Percentiles rank a stretch among this genome's conserved stretches.
phyloP scores from a whole-genome alignment of 2,888 invertebrate genomes.

The Arge pagana region DNA sequence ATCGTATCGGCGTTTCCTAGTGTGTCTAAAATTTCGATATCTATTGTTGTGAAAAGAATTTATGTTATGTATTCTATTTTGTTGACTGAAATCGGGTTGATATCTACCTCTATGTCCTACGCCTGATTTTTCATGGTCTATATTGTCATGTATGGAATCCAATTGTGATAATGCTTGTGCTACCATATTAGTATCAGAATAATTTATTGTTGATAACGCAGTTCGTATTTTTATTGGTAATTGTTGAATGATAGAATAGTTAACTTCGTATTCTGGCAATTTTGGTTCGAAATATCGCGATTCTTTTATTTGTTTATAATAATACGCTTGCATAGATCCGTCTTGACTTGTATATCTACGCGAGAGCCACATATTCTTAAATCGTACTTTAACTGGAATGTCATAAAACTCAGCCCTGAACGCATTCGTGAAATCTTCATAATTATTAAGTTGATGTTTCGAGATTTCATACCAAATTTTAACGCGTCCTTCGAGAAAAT shows the following conservation, averaged over 20 bases:
- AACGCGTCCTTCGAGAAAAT: slow-evolving; percentile 7
- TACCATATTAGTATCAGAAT: neutral
- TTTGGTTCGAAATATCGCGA: slow-evolving; percentile 5
- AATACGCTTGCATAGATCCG: slow-evolving; percentile 22
- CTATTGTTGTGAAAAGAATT: neutral
- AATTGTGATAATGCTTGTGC: slow-evolving; percentile 14
- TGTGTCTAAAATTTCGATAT: neutral
- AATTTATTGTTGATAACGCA: slow-evolving; percentile 7
- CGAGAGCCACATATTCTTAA: slow-evolving; percentile 21
- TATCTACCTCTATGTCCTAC: too few relatives aligned
- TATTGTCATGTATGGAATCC: slow-evolving; percentile 7
- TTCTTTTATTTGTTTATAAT: slow-evolving; percentile 22
- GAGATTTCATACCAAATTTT: slow-evolving; percentile 19
- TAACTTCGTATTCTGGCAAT: slow-evolving; percentile 5
- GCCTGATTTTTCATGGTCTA: slow-evolving; percentile 4
- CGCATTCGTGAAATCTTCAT: slow-evolving; percentile 8
- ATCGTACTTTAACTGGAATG: slow-evolving; percentile 18
- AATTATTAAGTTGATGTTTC: slow-evolving; percentile 8
- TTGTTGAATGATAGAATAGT: slow-evolving; percentile 18
- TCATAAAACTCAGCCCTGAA: slow-evolving; percentile 24
- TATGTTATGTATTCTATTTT: neutral
- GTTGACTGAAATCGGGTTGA: neutral
- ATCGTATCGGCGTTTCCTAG: too few relatives aligned
- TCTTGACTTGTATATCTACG: slow-evolving; percentile 11
- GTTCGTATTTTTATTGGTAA: neutral